phyloP scores from a whole-genome alignment of 30 jellyfish, hydroid and myxozoan species.

The Chrysaora quinquecirrha region DNA sequence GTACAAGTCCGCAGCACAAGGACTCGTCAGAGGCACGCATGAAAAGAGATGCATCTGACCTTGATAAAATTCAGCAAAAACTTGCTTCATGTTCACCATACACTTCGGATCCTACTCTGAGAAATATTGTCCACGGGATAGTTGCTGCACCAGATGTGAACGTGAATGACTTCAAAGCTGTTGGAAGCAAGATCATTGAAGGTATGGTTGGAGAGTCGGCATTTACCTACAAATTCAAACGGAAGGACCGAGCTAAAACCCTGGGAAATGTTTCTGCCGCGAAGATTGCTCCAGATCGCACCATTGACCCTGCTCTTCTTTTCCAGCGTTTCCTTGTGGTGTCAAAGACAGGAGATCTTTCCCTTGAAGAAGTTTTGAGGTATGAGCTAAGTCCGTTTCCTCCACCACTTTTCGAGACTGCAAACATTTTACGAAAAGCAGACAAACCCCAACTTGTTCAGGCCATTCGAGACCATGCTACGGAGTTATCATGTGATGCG shows the following conservation, averaged over 20 bases:
- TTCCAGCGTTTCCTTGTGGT: conserved; percentile 21
- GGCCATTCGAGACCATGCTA: conserved; percentile 34
- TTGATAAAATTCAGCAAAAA: conserved; percentile 4
- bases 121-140: conserved; percentile 2
- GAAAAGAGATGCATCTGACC: conserved; percentile 19
- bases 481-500: conserved; percentile 3
- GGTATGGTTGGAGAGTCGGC: conserved; percentile 10
- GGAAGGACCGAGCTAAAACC: conserved; percentile 2
- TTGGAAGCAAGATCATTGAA: conserved; percentile 2
- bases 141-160: conserved; percentile 6
- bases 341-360: conserved; percentile 4
- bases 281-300: conserved; percentile 12
- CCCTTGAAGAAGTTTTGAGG: conserved; percentile 14
- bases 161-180: conserved; percentile 8
- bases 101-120: conserved; percentile 8
- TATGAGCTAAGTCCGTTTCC: conserved; percentile 33
- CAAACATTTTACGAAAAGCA: conserved; percentile 4
- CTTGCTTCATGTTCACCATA: not conserved
- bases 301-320: conserved; percentile 29
- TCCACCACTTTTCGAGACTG: conserved; percentile 23
- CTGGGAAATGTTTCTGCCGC: not conserved
- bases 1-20: conserved; percentile 37
- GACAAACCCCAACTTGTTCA: conserved; percentile 28
- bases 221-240: not conserved
- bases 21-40: conserved; percentile 29